Percentiles rank a stretch among this genome's conserved stretches.
Evolutionary conservation across 2,797 vertebrate species (phyloP).

Genomic region (Haliaeetus vocifer): DNA sequence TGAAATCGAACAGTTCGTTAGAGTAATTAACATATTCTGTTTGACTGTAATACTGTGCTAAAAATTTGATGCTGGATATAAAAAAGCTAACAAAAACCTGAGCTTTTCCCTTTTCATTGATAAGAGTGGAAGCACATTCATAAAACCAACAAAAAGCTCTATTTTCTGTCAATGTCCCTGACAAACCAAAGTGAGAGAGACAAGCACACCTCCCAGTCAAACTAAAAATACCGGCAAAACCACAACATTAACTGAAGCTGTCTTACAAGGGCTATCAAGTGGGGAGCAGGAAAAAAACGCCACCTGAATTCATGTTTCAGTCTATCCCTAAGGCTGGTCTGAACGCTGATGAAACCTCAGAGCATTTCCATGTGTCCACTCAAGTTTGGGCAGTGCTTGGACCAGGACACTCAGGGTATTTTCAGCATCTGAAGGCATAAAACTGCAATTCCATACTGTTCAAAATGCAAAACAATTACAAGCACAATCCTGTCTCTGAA

Average conservation of each 20-base stretch:
- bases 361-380: neutral
- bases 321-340: neutral
- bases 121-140: neutral
- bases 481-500: neutral
- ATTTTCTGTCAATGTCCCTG: neutral
- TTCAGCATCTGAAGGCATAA: fast-evolving
- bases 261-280: fast-evolving
- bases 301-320: fast-evolving
- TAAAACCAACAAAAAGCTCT: neutral
- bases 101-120: neutral
- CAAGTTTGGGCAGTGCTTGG: neutral
- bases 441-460: neutral
- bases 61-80: neutral
- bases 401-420: fast-evolving
- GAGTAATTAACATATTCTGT: neutral
- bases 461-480: neutral
- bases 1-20: neutral
- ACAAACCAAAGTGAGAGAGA: neutral
- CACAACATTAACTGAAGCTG: neutral
- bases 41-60: neutral
- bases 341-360: neutral
- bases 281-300: neutral
- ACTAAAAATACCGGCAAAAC: neutral
- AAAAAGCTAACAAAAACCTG: neutral
- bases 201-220: neutral